Percentiles rank a stretch among this genome's conserved stretches.
Conservation (phyloP, 2,888 invertebrate species). For the Seira sanloemensis region DNA sequence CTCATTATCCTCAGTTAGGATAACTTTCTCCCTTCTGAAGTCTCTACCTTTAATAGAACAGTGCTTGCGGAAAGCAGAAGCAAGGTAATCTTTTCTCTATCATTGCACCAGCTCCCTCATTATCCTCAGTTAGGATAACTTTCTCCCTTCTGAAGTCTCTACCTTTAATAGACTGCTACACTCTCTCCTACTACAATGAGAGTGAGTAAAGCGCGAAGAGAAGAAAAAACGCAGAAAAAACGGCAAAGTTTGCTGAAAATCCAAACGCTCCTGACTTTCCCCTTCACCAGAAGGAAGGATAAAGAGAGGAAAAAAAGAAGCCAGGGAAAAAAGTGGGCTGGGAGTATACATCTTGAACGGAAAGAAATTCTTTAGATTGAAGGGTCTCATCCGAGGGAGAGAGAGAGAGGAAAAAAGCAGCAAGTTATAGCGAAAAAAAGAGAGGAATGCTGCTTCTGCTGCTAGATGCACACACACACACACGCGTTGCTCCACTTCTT, state of each 20-base stretch:
- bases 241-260: neutral
- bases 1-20: neutral
- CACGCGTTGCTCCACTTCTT: slow-evolving; percentile 41
- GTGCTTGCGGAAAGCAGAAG: neutral
- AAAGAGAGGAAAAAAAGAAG: neutral
- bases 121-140: neutral
- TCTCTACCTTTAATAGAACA: neutral
- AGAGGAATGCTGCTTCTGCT: neutral
- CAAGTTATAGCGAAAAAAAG: slow-evolving; percentile 29
- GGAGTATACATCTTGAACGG: slow-evolving; percentile 25
- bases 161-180: neutral
- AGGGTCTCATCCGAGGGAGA: slow-evolving; percentile 45
- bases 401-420: slow-evolving; percentile 42
- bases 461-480: slow-evolving; percentile 13
- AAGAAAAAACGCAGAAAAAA: slow-evolving; percentile 5
- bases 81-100: neutral
- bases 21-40: neutral
- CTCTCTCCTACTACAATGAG: neutral
- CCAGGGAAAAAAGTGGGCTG: neutral
- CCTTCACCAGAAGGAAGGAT: too few species aligned
- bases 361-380: slow-evolving; percentile 41
- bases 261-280: neutral
- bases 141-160: neutral
- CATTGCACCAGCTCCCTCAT: slow-evolving; percentile 20
- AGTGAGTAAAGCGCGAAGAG: neutral